A percentile compares a stretch with the other conserved stretches of the same genome.
Conservation (phyloP, 2,113 vertebrate genomes). For the Pituophis catenifer region DNA sequence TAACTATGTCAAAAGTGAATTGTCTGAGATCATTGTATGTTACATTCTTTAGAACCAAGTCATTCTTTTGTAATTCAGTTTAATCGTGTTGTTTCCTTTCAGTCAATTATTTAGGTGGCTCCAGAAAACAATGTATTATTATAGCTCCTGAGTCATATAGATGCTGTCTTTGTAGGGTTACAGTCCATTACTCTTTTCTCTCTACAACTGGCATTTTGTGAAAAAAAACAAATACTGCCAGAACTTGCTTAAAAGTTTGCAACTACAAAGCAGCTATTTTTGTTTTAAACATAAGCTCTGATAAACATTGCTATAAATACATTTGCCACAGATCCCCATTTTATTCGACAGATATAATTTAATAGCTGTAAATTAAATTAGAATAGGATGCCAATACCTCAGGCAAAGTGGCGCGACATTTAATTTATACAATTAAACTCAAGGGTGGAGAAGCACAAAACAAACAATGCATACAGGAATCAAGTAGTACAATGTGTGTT, state of each 20-base stretch:
- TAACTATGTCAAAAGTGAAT: constrained; percentile 47
- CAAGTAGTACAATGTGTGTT: constrained; percentile 34
- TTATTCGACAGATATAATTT: constrained; percentile 55
- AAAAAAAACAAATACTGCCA: constrained; percentile 51
- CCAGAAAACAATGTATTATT: constrained; percentile 67
- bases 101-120: constrained; percentile 67
- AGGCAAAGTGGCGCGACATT: constrained; percentile 57
- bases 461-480: constrained; percentile 47
- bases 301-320: constrained; percentile 60
- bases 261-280: constrained; percentile 59
- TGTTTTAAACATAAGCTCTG: constrained; percentile 56
- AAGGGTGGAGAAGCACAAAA: constrained; percentile 53
- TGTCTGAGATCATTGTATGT: constrained; percentile 47
- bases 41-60: constrained; percentile 49
- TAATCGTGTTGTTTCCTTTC: constrained; percentile 65
- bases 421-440: constrained; percentile 57
- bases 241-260: constrained; percentile 56
- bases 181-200: constrained; percentile 59
- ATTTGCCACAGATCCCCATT: constrained; percentile 43
- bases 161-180: constrained; percentile 52
- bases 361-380: constrained; percentile 60
- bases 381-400: constrained; percentile 62
- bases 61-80: constrained; percentile 53
- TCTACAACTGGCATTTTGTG: constrained; percentile 52
- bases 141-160: constrained; percentile 64